These are phyloP conservation scores for Embidobia sp. DNA, from an alignment of 2,888 invertebrate genomes.

Conservation along the genomic window DNA sequence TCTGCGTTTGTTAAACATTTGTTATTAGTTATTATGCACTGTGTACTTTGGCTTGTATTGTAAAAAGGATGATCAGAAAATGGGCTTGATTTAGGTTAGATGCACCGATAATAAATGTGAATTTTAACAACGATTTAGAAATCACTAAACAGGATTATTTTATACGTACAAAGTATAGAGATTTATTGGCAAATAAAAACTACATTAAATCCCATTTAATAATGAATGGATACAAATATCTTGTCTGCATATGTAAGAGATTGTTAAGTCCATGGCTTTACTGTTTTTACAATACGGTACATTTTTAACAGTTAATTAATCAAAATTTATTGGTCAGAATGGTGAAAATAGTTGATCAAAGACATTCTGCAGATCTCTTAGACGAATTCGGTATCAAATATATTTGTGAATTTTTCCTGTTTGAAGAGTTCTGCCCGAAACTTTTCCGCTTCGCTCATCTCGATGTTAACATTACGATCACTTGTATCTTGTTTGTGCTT, in stretches of 20 bases:
- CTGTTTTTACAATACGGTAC: conserved; percentile 37
- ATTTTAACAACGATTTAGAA: conserved; percentile 15
- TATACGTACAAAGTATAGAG: conserved; percentile 39
- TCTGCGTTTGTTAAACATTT: too few species aligned
- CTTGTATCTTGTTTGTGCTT: conserved; percentile 62
- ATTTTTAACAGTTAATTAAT: conserved; percentile 43
- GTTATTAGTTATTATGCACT: too few species aligned
- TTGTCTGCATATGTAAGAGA: conserved; percentile 23
- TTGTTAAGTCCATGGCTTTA: conserved; percentile 44
- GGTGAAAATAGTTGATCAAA: conserved; percentile 28
- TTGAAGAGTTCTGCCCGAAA: conserved; percentile 43
- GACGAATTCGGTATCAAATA: conserved; percentile 21
- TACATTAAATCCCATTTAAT: conserved; percentile 51
- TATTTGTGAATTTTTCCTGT: conserved; percentile 26
- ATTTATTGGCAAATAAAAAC: conserved; percentile 59
- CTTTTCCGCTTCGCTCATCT: conserved; percentile 50
- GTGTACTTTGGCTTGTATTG: too few species aligned
- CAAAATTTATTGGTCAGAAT: conserved; percentile 45
- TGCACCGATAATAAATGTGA: conserved; percentile 31
- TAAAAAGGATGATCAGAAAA: too few species aligned
- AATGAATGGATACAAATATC: conserved; percentile 49
- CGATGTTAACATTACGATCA: conserved; percentile 57
- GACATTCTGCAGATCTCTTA: conserved; percentile 34
- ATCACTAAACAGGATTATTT: conserved; percentile 28
- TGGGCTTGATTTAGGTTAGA: conserved; percentile 17